Percentiles rank a stretch among this genome's conserved stretches.
These are phyloP conservation scores for Amphibalanus amphitrite DNA, from an alignment of 1,140 invertebrate species.

Conservation along the genomic window DNA sequence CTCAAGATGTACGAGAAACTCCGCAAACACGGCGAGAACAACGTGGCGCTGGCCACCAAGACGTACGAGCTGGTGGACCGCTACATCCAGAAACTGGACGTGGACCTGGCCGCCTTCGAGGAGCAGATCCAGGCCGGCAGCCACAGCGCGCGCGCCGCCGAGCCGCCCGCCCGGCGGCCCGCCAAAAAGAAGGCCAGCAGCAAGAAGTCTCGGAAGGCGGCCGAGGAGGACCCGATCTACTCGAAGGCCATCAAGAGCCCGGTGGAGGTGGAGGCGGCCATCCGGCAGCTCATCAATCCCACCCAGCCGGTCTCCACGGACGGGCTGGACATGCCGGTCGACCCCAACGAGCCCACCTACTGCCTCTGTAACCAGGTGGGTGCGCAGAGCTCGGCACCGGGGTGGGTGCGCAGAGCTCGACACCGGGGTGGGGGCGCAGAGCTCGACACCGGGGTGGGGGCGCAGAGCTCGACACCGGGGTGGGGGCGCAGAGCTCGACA, in stretches of 20 bases:
- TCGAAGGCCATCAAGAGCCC: conserved; percentile 30
- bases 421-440: too few relatives aligned
- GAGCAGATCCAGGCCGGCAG: conserved; percentile 58
- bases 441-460: too few relatives aligned
- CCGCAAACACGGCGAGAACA: conserved; percentile 71
- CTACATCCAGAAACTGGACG: conserved; percentile 82
- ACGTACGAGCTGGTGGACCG: conserved; percentile 93
- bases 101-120: conserved; percentile 85
- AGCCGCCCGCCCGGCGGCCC: neutral
- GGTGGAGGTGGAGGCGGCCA: conserved; percentile 30
- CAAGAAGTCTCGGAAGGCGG: conserved; percentile 32
- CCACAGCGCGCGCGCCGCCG: conserved; percentile 10
- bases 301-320: conserved; percentile 22
- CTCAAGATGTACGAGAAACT: conserved; percentile 2
- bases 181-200: conserved; percentile 29
- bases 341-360: conserved; percentile 93
- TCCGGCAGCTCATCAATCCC: conserved; percentile 47
- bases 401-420: too few relatives aligned
- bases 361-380: conserved; percentile 76
- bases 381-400: too few relatives aligned
- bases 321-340: conserved; percentile 63
- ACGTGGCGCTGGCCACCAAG: conserved; percentile 89
- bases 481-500: too few relatives aligned
- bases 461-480: too few relatives aligned
- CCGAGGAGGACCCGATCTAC: conserved; percentile 30